These are phyloP conservation scores for Araneus ventricosus DNA, from an alignment of 1,140 invertebrate genomes.

Conservation along the genomic window DNA sequence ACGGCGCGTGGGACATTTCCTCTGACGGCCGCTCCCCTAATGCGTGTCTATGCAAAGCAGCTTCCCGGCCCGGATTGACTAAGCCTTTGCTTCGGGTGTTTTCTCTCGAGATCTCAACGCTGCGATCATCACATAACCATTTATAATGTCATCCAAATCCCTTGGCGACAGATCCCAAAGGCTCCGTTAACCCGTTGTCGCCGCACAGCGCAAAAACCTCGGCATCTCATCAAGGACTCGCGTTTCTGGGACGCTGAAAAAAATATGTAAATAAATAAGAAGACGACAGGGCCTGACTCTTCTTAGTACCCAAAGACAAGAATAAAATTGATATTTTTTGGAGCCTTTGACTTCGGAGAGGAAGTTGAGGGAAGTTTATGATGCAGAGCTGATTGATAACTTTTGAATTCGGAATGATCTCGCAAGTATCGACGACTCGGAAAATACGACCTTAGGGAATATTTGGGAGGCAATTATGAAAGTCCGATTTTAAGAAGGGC, in stretches of 20 bases:
- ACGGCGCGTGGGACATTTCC: not conserved
- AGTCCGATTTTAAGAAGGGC: not conserved
- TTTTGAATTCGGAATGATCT: constrained; percentile 65
- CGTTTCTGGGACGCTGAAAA: not conserved
- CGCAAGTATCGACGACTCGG: constrained; percentile 25
- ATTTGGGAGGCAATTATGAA: constrained; percentile 16
- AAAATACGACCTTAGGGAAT: constrained; percentile 25
- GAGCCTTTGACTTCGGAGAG: constrained; percentile 59
- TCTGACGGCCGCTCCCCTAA: constrained; percentile 16
- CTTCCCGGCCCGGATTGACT: constrained; percentile 35
- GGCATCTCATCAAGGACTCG: constrained; percentile 23
- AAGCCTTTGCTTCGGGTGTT: constrained; percentile 56
- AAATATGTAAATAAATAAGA: constrained; percentile 57
- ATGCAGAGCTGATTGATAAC: constrained; percentile 57
- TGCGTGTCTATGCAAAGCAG: constrained; percentile 68
- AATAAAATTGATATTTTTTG: constrained; percentile 70
- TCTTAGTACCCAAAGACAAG: constrained; percentile 49
- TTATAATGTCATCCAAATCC: constrained; percentile 71
- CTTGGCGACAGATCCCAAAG: constrained; percentile 12
- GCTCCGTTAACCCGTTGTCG: constrained; percentile 64
- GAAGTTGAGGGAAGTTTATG: constrained; percentile 48
- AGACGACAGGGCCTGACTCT: constrained; percentile 40
- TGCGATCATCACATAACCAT: constrained; percentile 68
- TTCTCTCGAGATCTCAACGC: constrained; percentile 12
- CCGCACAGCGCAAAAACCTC: constrained; percentile 21